Base-by-base conservation (phyloP, 2,797 vertebrate genomes). In the Pangasius macronema region DNA sequence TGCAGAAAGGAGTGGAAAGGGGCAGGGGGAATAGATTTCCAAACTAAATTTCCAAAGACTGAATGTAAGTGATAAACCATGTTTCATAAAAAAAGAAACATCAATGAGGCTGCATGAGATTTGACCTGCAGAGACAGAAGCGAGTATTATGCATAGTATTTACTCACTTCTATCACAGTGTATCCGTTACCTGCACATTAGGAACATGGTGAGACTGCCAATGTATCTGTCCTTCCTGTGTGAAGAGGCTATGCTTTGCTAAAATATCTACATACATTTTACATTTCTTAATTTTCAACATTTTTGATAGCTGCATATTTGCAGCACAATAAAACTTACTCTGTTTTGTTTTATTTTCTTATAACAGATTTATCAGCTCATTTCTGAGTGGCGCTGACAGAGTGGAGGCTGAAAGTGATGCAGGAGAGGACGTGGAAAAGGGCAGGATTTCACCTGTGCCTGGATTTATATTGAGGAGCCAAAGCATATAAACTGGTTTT, bases 401-500 rank as follows among this genome's bases (percentile, higher is more conserved):
- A 85, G 46, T 85, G n/a, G 51, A 61, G 79, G 57, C 53, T 70
- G 72, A 68, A 70, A 70, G 77, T 16, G 81, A 39, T 63, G 1
- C 55, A 51, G 65, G 20, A 77, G 53, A 88, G 46, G 57, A 84
- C 24, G 55, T 65, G 51, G 30, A 83, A 61, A 86, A n/a, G n/a
- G n/a, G 57, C 87, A 22, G 1, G 65, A 70, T 91, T 89, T 90
- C 85, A 88, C 83, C 88, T 87, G 63, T 85, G n/a, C 42, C 87
- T 80, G 80, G 59, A 36, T 91, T 89, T 85, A 20, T 79, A 82
- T 84, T n/a, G 46, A 88, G 11, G 84, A 84, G 86, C 75, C 91
- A 91, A 91, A 88, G 88, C 85, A 85, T 75, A 87, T 51, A 88
- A 83, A 27, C 20, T 27, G 0, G 33, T 89, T 91, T 87, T 82